A percentile compares a stretch with the other conserved stretches of the same genome.
Conservation (phyloP, 35 echinoderm and acorn worm genomes). For the Chiridota heheva region DNA sequence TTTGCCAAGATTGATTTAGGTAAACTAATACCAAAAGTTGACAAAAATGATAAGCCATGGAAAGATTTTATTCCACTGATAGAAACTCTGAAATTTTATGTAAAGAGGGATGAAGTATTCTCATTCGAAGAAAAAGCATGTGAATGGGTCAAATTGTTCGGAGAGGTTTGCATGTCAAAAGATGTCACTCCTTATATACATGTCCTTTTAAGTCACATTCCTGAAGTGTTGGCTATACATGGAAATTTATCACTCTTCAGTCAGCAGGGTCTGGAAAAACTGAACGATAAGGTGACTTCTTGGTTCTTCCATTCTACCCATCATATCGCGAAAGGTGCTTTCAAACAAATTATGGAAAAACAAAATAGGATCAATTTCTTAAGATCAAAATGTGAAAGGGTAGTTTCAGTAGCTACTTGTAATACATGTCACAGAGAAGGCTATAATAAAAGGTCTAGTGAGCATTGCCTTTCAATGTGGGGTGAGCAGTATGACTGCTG, state of each 20-base stretch:
- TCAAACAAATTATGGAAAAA: neutral
- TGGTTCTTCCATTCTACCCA: neutral
- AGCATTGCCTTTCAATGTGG: no score
- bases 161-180: constrained; percentile 1
- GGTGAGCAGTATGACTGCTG: no score
- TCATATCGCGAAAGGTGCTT: neutral
- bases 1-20: neutral
- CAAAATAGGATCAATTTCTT: neutral
- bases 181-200: constrained; percentile 42
- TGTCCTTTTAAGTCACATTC: neutral
- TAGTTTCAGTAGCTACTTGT: no score
- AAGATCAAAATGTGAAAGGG: neutral
- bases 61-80: neutral
- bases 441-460: no score
- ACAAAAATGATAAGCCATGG: neutral
- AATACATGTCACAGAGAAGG: no score
- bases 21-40: neutral
- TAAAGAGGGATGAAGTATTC: neutral
- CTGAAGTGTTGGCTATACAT: neutral
- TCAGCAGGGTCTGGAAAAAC: neutral
- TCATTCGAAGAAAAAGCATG: constrained; percentile 11
- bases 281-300: neutral
- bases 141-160: constrained; percentile 30
- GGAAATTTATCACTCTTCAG: neutral
- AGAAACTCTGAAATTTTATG: neutral